A percentile compares a stretch with the other conserved stretches of the same genome.
Evolutionary conservation across 1,140 invertebrate genomes (phyloP).

Genomic region (Eufriesea mexicana): DNA sequence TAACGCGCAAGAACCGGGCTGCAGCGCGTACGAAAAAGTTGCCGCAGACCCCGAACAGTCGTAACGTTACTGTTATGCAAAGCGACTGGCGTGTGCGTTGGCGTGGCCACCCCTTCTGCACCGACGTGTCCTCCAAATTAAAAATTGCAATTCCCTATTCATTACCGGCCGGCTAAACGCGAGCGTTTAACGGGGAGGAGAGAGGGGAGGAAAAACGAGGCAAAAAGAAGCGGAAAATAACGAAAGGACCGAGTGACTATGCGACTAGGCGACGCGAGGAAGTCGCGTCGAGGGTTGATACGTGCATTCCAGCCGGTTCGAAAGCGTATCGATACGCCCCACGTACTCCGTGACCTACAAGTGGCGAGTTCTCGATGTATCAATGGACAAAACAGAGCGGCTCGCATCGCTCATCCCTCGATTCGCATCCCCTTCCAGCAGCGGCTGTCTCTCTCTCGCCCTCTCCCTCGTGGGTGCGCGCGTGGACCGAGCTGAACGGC

Average conservation of each 20-base stretch:
- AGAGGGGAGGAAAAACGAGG: neutral
- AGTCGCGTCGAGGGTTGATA: neutral
- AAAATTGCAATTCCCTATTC: conserved; percentile 52
- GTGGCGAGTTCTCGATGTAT: conserved; percentile 47
- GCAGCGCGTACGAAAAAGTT: conserved; percentile 36
- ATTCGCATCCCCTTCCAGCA: neutral
- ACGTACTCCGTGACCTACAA: conserved; percentile 51
- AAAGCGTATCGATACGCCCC: conserved; percentile 31
- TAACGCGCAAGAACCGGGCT: conserved; percentile 32
- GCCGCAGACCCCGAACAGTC: conserved; percentile 24
- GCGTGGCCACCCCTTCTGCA: neutral
- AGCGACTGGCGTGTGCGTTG: neutral
- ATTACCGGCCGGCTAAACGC: conserved; percentile 25
- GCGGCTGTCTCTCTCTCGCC: neutral
- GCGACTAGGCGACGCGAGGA: neutral
- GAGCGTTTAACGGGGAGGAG: conserved; percentile 8
- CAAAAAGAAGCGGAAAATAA: neutral
- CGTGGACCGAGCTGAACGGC: neutral
- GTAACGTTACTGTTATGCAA: conserved; percentile 34
- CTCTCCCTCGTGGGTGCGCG: neutral
- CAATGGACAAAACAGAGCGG: conserved; percentile 47
- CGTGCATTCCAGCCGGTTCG: conserved; percentile 5
- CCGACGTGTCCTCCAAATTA: conserved; percentile 35
- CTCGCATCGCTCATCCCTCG: conserved; percentile 25
- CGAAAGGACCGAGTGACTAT: neutral